Evolutionary conservation across 2,797 vertebrate genomes (phyloP), one percentile per base, ranked within the genome.

Genomic region (Amniataba percoides): DNA sequence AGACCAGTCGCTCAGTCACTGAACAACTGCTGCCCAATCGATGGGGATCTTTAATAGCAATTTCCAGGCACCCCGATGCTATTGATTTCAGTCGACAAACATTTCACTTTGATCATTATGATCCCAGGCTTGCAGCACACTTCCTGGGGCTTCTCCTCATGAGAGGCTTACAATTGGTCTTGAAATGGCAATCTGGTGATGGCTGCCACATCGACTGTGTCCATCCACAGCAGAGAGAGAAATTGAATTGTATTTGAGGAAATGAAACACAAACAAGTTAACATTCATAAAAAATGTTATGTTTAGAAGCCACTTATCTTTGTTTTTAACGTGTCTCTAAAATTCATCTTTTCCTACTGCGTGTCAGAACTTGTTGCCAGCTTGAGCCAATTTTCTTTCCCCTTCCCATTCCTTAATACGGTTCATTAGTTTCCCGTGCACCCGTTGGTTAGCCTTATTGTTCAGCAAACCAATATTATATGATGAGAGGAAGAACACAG

Each of bases 81-180:
- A 95, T 93, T 91, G 94, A 95, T 95, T 92, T 90, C 79, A 84
- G 86, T 92, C 84, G 16, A 91, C 92, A 93, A 93, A 92, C 91
- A 92, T 94, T 94, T 93, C 88, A 88, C 92, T 93, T 91, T 92
- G 91, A 94, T 94, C 89, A 92, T 92, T 93, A 90, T 92, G 90
- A 93, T 92, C 87, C 74, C 59, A 59, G 84, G 80, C 88, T 89
- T 82, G 82, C 82, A 86, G 88, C 88, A 87, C 86, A 89, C 84
- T 93, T 93, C 92, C 92, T 89, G 82, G 63, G 87, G 86, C 79
- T 86, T 88, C 83, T 91, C 61, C 71, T 89, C 71, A 64, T 83
- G 66, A 84, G 69, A 83, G 80, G 71, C 84, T 85, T 78, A 88
- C 76, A 80, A 77, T 88, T 86, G 82, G 84, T 88, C 88, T 89